Conservation (phyloP, 2,888 invertebrate genomes). For the Protophormia terraenovae region DNA sequence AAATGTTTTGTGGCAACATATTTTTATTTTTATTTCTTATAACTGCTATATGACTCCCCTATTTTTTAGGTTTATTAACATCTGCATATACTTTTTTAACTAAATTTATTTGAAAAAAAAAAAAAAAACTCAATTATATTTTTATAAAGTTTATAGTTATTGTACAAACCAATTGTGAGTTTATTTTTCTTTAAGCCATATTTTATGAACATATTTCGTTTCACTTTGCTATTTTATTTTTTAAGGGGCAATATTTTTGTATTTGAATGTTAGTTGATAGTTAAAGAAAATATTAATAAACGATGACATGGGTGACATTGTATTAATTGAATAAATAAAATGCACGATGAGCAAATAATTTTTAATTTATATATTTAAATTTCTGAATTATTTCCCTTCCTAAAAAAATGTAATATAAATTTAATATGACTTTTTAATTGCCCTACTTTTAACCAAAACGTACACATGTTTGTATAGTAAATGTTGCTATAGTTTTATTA, state of each 20-base stretch:
- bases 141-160: neutral
- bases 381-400: neutral
- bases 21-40: neutral
- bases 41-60: neutral
- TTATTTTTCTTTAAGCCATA: neutral
- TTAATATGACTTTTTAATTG: slow-evolving; percentile 31
- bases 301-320: too few species aligned
- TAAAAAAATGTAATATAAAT: slow-evolving; percentile 8
- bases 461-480: too few species aligned
- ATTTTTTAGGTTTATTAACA: neutral
- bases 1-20: neutral
- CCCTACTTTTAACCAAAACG: too few species aligned
- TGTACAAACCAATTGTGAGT: neutral
- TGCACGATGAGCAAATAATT: too few species aligned
- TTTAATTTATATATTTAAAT: neutral
- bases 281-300: neutral
- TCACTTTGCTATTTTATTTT: neutral
- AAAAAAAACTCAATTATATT: neutral
- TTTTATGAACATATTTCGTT: neutral
- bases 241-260: neutral
- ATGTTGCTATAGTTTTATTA: neutral
- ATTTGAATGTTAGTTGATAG: neutral
- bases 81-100: neutral
- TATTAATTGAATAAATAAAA: too few species aligned
- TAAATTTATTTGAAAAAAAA: neutral